Conservation (phyloP, 2,113 vertebrate species). For the Lonchura striata region DNA sequence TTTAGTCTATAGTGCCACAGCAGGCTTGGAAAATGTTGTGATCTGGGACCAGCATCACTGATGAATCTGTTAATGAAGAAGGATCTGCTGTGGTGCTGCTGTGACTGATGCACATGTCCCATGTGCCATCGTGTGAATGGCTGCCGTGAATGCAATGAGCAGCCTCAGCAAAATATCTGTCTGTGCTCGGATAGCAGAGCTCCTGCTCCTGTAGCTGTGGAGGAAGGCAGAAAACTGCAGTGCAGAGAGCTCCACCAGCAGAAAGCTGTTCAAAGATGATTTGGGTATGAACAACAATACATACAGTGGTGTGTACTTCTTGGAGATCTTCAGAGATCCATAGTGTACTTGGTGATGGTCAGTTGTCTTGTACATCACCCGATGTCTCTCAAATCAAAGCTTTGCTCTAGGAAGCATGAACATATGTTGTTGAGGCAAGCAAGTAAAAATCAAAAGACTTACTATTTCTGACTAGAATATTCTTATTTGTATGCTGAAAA, state of each 20-base stretch:
- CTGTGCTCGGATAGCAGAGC: neutral
- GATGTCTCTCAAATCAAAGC: neutral
- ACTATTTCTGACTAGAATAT: neutral
- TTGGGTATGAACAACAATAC: neutral
- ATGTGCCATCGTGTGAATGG: neutral
- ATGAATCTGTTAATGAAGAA: slow-evolving; percentile 1
- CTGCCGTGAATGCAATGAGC: neutral
- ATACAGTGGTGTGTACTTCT: accelerated
- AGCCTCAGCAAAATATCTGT: neutral
- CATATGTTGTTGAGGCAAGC: neutral
- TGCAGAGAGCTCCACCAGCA: neutral
- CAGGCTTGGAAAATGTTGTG: neutral
- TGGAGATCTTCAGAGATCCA: neutral
- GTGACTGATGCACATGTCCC: neutral
- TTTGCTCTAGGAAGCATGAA: neutral
- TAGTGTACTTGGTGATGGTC: neutral
- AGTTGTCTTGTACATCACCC: neutral
- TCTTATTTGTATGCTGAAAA: neutral
- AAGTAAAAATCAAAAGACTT: neutral
- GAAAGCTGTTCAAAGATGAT: neutral
- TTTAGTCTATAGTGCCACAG: neutral
- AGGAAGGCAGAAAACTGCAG: neutral
- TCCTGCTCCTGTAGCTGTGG: neutral
- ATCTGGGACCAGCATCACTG: neutral
- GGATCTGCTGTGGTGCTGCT: neutral